A percentile compares a stretch with the other conserved stretches of the same genome.
Conservation (phyloP, 1,140 invertebrate genomes). For the Xylocopa sonorina region DNA sequence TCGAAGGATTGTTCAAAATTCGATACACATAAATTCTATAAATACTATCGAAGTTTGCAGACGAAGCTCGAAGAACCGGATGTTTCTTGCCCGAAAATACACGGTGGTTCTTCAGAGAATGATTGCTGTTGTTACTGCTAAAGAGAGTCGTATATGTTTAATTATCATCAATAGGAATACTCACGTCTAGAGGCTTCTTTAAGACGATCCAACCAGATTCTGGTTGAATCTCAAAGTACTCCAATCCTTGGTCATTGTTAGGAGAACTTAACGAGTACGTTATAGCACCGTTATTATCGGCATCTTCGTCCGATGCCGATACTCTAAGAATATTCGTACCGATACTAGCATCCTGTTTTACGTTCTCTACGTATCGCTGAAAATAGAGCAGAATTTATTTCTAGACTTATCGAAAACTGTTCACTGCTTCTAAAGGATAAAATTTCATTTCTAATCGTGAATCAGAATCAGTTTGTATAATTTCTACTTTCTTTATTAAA, state of each 20-base stretch:
- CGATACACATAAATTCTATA: too few relatives aligned
- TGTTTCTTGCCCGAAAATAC: constrained; percentile 26
- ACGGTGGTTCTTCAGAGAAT: constrained; percentile 44
- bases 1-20: too few relatives aligned
- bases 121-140: constrained; percentile 58
- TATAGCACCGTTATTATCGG: constrained; percentile 97
- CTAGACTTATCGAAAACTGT: too few relatives aligned
- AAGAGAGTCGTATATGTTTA: constrained; percentile 56
- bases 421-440: background rate
- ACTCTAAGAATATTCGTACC: constrained; percentile 96
- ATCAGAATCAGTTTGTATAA: too few relatives aligned
- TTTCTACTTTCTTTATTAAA: too few relatives aligned
- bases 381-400: constrained; percentile 60
- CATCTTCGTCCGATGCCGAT: constrained; percentile 97
- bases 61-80: background rate
- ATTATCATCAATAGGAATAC: constrained; percentile 81
- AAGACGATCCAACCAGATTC: constrained; percentile 98
- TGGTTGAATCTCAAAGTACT: constrained; percentile 97
- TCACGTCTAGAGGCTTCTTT: constrained; percentile 97
- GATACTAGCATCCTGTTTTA: constrained; percentile 97
- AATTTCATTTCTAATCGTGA: too few relatives aligned
- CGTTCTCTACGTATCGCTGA: constrained; percentile 97
- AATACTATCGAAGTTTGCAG: background rate
- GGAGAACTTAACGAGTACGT: constrained; percentile 94
- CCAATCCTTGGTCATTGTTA: constrained; percentile 91